These are phyloP conservation scores for Epinephelus lanceolatus DNA, from an alignment of 2,113 vertebrate species.

Conservation along the genomic window DNA sequence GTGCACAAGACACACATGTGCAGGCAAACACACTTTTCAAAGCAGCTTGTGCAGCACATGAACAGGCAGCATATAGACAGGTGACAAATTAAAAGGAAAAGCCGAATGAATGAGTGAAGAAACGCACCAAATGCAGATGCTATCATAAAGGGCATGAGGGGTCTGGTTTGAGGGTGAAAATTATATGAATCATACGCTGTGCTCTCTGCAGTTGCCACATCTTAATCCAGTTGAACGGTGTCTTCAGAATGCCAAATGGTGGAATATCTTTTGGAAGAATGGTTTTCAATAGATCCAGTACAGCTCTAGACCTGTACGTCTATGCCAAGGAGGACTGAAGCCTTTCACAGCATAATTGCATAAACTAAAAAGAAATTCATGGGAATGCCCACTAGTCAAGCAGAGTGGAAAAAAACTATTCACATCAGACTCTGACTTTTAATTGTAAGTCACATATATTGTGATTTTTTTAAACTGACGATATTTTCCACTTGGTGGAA, in stretches of 20 bases:
- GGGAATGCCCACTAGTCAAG: not conserved
- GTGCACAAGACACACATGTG: not conserved
- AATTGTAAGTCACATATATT: not conserved
- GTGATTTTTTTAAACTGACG: not conserved
- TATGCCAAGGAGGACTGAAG: not conserved
- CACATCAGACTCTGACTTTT: not conserved
- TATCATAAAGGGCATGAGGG: not conserved
- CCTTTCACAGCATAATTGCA: not conserved
- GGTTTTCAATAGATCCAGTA: not conserved
- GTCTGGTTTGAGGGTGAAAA: not conserved
- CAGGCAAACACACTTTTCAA: not conserved
- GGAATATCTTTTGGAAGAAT: not conserved
- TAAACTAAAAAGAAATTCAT: not conserved
- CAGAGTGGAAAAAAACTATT: not conserved
- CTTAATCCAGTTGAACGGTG: not conserved
- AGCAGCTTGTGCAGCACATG: not conserved
- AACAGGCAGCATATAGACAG: not conserved
- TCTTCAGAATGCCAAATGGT: not conserved
- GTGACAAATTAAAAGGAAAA: not conserved
- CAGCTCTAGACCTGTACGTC: not conserved
- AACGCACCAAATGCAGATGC: not conserved
- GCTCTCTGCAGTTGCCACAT: not conserved
- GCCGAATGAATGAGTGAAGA: not conserved
- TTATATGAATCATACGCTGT: not conserved
- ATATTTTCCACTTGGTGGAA: not conserved